phyloP scores from a whole-genome alignment of 2,888 invertebrate species.

The Papilio elwesi region DNA sequence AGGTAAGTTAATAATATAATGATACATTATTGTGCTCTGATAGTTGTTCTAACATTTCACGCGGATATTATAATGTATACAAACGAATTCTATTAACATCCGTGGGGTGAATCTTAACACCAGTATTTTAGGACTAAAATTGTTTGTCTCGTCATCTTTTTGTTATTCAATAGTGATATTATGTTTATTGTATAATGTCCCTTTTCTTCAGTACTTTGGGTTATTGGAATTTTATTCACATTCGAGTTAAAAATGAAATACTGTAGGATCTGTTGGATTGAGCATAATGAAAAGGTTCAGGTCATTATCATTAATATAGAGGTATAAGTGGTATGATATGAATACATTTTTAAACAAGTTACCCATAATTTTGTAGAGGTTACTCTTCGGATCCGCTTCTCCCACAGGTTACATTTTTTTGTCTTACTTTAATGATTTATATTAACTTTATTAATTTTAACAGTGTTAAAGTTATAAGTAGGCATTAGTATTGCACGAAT shows the following conservation, averaged over 20 bases:
- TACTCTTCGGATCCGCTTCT: not conserved
- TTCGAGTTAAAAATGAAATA: conserved; percentile 66
- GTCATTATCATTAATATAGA: not conserved
- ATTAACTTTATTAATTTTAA: too few species aligned
- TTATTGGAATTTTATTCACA: conserved; percentile 76
- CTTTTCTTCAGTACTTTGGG: conserved; percentile 69
- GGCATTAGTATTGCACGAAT: too few species aligned
- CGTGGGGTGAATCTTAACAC: conserved; percentile 30
- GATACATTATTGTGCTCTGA: conserved; percentile 76
- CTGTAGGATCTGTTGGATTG: conserved; percentile 48
- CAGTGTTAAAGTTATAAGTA: too few species aligned
- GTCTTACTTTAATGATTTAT: too few species aligned
- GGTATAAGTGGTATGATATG: not conserved
- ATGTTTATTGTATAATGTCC: conserved; percentile 76
- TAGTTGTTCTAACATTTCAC: conserved; percentile 51
- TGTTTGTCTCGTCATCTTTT: conserved; percentile 35
- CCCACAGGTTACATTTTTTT: too few species aligned
- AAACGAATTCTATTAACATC: conserved; percentile 40
- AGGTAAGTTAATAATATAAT: conserved; percentile 83
- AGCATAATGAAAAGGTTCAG: not conserved
- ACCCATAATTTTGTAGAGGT: not conserved
- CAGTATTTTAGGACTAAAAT: conserved; percentile 48
- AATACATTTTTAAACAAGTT: not conserved
- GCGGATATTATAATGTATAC: conserved; percentile 18
- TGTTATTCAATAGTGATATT: conserved; percentile 70